Base-by-base conservation (phyloP, 2,113 vertebrate species). In the Jacana jacana region DNA sequence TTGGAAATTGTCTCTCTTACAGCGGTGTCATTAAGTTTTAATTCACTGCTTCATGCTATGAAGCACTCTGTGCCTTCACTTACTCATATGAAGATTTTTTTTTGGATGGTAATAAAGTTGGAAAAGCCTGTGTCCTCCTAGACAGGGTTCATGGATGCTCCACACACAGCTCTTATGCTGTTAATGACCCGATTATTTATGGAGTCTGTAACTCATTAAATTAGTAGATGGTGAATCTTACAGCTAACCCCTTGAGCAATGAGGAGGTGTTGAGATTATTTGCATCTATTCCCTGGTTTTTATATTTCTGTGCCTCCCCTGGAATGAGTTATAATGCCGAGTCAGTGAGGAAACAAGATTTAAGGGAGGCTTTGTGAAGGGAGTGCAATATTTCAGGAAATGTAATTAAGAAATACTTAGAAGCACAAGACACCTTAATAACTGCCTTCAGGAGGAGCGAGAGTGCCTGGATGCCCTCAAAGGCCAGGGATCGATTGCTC, bases 291-390 rank as follows among this genome's bases (percentile, higher is more conserved):
- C n/a, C 37, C 17, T 15, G 81, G 31, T 33, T 46, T 65, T 65
- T 81, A 42, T 49, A 18, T 80, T 60, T 5, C 80, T 66, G 42
- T 31, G 84, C 30, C 82, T 93, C 28, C 24, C 2, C 6, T 64
- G 65, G 89, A 83, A 30, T 79, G 42, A 31, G 60, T 77, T n/a
- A 20, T 31, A 19, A 51, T 60, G 40, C 63, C 33, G 9, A 84
- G 70, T 81, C 71, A 39, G 40, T 60, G 91, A 89, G 91, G 95
- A 91, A 96, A 95, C 58, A 75, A 75, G 81, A 85, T 71, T 91
- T 64, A 84, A 90, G 40, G 89, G 80, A 51, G 52, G 44, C 15
- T 95, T 75, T 60, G 65, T 76, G 80, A 89, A 91, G 93, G 42
- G 65, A 96, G 66, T 66, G 69, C n/a, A 37, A 11, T 35, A 48